phyloP scores from a whole-genome alignment of 1,140 invertebrate genomes.

The Periplaneta americana region DNA sequence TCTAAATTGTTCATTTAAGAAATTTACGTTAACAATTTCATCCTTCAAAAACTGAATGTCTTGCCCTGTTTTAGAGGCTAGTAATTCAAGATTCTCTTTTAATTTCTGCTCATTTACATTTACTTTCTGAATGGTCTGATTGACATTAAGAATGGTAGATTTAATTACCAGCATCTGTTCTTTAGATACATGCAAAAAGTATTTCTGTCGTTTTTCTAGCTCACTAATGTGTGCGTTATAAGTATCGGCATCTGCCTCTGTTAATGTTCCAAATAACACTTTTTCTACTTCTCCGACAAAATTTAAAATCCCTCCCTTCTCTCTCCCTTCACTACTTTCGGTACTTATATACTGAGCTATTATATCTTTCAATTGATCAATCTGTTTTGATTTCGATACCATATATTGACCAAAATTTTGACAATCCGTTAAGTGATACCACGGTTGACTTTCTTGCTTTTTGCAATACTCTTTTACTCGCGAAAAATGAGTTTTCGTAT shows the following conservation, averaged over 20 bases:
- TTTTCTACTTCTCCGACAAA: background rate
- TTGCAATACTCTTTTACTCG: too few relatives aligned
- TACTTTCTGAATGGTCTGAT: background rate
- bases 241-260: background rate
- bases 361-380: background rate
- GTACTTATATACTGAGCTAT: background rate
- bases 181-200: background rate
- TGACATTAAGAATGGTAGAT: background rate
- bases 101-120: slow-evolving; percentile 1
- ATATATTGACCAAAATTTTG: background rate
- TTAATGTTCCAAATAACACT: slow-evolving; percentile 1
- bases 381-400: background rate
- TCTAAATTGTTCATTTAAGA: background rate
- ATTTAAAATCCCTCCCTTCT: slow-evolving; percentile 1
- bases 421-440: too few relatives aligned
- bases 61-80: too few relatives aligned
- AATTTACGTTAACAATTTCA: background rate
- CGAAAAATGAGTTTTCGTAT: too few relatives aligned
- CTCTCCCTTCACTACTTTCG: background rate
- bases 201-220: background rate
- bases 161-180: slow-evolving; percentile 3
- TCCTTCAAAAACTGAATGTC: too few relatives aligned
- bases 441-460: too few relatives aligned
- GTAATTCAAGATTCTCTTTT: too few relatives aligned
- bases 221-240: slow-evolving; percentile 1